These are phyloP conservation scores for Madoqua kirkii DNA, from an alignment of 2,113 vertebrate genomes.

Conservation along the genomic window DNA sequence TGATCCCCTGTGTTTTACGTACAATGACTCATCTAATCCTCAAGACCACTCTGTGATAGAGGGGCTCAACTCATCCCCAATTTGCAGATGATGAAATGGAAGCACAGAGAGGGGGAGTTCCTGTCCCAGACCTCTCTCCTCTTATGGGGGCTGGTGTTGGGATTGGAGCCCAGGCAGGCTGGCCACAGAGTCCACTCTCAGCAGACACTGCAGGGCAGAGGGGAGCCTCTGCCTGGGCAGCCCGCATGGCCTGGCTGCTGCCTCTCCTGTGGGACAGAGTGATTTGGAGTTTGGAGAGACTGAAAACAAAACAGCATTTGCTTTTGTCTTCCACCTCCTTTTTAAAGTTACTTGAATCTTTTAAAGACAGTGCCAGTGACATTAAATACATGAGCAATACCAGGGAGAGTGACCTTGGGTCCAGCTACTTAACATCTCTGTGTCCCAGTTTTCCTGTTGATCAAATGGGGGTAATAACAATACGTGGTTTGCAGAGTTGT, in stretches of 20 bases:
- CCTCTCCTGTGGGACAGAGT: not conserved
- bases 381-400: not conserved
- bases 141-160: not conserved
- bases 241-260: not conserved
- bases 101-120: not conserved
- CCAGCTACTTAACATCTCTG: not conserved
- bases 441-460: not conserved
- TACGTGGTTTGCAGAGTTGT: not conserved
- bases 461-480: not conserved
- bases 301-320: not conserved
- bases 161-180: not conserved
- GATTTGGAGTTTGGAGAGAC: not conserved
- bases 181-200: not conserved
- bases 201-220: not conserved
- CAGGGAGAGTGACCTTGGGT: not conserved
- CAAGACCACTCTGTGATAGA: accelerated
- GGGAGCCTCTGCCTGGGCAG: not conserved
- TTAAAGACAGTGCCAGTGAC: not conserved
- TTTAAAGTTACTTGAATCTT: not conserved
- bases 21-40: not conserved
- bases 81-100: not conserved
- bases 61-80: not conserved
- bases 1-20: not conserved
- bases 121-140: not conserved
- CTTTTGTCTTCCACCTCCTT: not conserved